phyloP scores from a whole-genome alignment of 2,113 vertebrate species.

The Perca fluviatilis region DNA sequence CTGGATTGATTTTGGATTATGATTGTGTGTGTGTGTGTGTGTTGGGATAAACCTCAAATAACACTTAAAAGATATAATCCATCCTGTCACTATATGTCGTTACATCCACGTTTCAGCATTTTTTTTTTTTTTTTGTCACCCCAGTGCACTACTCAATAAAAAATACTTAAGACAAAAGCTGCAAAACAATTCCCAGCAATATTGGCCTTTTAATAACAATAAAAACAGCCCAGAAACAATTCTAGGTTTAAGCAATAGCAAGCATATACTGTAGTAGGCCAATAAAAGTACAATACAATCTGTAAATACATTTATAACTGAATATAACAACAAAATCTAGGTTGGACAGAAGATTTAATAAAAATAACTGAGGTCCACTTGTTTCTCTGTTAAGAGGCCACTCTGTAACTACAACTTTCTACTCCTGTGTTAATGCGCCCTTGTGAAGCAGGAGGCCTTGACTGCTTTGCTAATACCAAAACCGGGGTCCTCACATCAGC shows the following conservation, averaged over 20 bases:
- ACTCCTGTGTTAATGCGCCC: slow-evolving; percentile 32
- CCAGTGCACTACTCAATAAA: background rate
- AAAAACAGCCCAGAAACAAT: slow-evolving; percentile 68
- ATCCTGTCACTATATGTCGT: background rate
- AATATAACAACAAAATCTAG: slow-evolving; percentile 59
- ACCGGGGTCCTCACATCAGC: slow-evolving; percentile 43
- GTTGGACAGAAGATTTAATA: slow-evolving; percentile 29
- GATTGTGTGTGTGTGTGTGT: no score
- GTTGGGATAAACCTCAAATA: no score
- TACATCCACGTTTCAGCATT: background rate
- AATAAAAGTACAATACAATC: slow-evolving; percentile 67
- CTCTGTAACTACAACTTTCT: slow-evolving; percentile 25
- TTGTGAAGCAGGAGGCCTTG: slow-evolving; percentile 2
- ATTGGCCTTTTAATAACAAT: slow-evolving; percentile 74
- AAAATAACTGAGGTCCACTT: slow-evolving; percentile 55
- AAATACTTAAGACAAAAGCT: slow-evolving; percentile 4
- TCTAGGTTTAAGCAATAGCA: slow-evolving; percentile 61
- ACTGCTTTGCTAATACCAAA: slow-evolving; percentile 5
- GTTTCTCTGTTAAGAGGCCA: slow-evolving; percentile 30
- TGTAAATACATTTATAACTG: slow-evolving; percentile 59
- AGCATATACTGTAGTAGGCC: slow-evolving; percentile 71
- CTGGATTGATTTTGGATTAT: background rate
- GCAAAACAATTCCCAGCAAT: slow-evolving; percentile 39
- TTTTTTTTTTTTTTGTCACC: background rate
- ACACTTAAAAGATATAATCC: background rate